Evolutionary conservation across 2,888 invertebrate species (phyloP), one percentile per base, ranked within the genome.

Genomic region (Selenia dentaria): DNA sequence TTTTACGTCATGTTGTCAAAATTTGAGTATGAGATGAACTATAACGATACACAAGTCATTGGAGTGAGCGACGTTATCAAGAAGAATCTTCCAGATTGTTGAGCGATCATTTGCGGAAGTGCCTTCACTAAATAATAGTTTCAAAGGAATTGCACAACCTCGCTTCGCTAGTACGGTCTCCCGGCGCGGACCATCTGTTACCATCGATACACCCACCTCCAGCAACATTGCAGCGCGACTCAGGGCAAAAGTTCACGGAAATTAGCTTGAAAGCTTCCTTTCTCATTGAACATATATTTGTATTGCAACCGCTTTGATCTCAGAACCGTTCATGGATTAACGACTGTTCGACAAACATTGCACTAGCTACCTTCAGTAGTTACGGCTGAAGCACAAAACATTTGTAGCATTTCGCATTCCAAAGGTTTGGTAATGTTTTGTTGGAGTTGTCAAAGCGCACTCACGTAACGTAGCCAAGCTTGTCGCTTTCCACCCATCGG

Each of bases 41-140:
- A 39, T 25, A 39, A 39, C 22, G 39, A 39, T 39, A 39, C 3
- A 8, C 9, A 25, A 14, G 12, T 8, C 3, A 37, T 37, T 22
- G 20, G 31, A 12, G 4, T 11, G 24, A 24, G 4, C 14, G 24
- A 24, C 24, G 24, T 11, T 39, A 39, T 39, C 39, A 8, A 0
- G 1, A 10, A 8, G 8, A 8, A 9, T 38, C 20, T 38, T 20
- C 9, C n/a, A 2, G 10, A n/a, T n/a, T n/a, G n/a, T n/a, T n/a
- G n/a, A 27, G 13, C 11, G n/a, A 2, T 20, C 18, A 12, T 38
- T 37, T 18, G 37, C 28, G 28, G 28, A 38, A 38, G 29, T 28
- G 28, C 14, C 22, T 22, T 8, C 6, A 2, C 8, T 13, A 6
- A 11, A 38, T 6, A 38, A 22, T 24, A n/a, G 24, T 39, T 29